Percentiles rank a stretch among this genome's conserved stretches.
Evolutionary conservation across 2,888 invertebrate genomes (phyloP).

Genomic region (Drosophila eohydei): DNA sequence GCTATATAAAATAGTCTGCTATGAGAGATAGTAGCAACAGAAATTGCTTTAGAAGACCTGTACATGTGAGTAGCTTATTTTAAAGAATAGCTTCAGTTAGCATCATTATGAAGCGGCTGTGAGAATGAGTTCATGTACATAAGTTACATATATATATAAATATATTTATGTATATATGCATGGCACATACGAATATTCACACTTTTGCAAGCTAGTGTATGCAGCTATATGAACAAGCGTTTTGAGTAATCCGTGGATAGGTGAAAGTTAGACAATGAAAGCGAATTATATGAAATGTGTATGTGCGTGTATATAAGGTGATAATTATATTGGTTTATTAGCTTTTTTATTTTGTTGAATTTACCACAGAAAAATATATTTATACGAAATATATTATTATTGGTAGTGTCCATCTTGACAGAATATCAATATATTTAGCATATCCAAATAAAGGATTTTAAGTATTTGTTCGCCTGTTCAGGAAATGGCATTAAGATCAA

Average conservation of each 20-base stretch:
- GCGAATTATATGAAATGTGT: conserved; percentile 2
- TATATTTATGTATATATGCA: not conserved
- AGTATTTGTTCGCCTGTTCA: not conserved
- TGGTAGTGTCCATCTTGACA: not conserved
- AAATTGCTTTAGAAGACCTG: not conserved
- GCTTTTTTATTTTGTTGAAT: not conserved
- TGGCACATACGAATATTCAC: conserved; percentile 2
- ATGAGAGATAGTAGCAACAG: not conserved
- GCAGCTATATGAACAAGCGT: conserved; percentile 1
- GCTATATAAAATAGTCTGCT: not conserved
- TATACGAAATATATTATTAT: not conserved
- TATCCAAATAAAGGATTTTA: not conserved
- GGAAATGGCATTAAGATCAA: not conserved
- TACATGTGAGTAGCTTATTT: conserved; percentile 19
- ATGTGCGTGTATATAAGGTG: conserved; percentile 2
- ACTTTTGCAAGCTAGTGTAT: not conserved
- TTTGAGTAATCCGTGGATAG: conserved; percentile 7
- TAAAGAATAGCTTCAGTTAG: conserved; percentile 5
- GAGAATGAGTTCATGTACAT: conserved; percentile 6
- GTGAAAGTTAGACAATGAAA: conserved; percentile 35
- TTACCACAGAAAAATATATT: not conserved
- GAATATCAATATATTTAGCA: not conserved
- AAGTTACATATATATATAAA: not conserved
- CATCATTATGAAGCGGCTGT: not conserved
- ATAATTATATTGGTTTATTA: conserved; percentile 3